Evolutionary conservation across 2,797 vertebrate genomes (phyloP).

Genomic region (Pseudomugil tenellus): DNA sequence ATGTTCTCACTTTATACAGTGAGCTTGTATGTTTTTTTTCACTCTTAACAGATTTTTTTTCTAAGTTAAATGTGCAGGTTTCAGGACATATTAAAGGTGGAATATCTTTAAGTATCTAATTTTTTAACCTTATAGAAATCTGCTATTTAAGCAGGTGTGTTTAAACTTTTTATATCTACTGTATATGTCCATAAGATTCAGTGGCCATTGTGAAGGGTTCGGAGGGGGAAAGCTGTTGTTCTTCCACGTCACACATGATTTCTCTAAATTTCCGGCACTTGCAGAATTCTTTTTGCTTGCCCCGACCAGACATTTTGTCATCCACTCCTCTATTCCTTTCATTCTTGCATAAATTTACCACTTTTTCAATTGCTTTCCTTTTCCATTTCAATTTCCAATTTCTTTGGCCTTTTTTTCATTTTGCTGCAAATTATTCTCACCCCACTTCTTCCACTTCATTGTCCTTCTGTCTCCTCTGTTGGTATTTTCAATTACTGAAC

Average conservation of each 20-base stretch:
- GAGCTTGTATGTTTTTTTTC: no score
- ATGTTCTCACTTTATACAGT: no score
- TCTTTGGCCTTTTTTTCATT: constrained; percentile 10
- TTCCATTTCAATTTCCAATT: neutral
- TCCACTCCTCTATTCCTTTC: neutral
- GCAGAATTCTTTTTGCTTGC: constrained; percentile 1
- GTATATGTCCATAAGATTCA: neutral
- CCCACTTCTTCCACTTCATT: constrained; percentile 19
- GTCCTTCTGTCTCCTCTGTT: constrained; percentile 17
- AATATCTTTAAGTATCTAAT: no score
- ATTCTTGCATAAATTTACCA: neutral
- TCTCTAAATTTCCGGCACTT: constrained; percentile 14
- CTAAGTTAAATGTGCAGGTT: no score
- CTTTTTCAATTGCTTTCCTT: constrained; percentile 12
- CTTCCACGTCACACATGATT: constrained; percentile 4
- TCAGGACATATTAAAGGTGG: no score
- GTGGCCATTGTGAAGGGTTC: constrained; percentile 1
- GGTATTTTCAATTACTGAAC: constrained; percentile 38
- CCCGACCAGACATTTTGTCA: constrained; percentile 8
- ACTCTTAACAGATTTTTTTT: no score
- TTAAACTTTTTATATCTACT: neutral
- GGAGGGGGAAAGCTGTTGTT: constrained; percentile 15
- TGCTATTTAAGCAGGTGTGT: no score
- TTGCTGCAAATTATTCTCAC: constrained; percentile 24
- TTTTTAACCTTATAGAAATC: no score